phyloP scores from a whole-genome alignment of 2,113 vertebrate species.

The Xenus cinereus region DNA sequence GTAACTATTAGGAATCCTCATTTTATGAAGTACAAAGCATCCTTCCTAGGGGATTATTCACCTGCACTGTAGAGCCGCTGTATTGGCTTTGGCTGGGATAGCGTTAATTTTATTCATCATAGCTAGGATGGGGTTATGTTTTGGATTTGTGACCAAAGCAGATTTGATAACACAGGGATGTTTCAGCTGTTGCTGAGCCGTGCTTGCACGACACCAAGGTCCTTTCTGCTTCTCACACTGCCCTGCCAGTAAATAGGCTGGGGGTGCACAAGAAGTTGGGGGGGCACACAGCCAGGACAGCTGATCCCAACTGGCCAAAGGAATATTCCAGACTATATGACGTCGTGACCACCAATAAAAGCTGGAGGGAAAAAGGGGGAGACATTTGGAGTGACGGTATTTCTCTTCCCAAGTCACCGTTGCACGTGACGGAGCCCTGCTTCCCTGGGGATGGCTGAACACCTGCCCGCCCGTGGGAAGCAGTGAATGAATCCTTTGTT shows the following conservation, averaged over 20 bases:
- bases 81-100: not conserved
- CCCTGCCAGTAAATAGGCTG: rapidly evolving
- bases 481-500: not conserved
- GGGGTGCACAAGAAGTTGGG: too few species aligned
- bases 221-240: rapidly evolving
- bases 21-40: not conserved
- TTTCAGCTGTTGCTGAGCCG: not conserved
- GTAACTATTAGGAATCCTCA: not conserved
- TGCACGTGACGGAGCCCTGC: rapidly evolving
- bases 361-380: too few species aligned
- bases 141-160: not conserved
- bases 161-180: not conserved
- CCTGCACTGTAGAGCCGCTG: not conserved
- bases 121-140: not conserved
- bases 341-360: not conserved
- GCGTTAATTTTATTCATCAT: not conserved
- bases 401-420: not conserved
- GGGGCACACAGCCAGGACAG: not conserved
- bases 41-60: not conserved
- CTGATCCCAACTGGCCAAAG: not conserved
- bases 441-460: not conserved
- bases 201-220: rapidly evolving
- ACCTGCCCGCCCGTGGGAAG: not conserved
- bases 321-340: not conserved
- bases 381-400: rapidly evolving